Conservation (phyloP, 2,113 vertebrate genomes). For the Notarius quadriscutis region DNA sequence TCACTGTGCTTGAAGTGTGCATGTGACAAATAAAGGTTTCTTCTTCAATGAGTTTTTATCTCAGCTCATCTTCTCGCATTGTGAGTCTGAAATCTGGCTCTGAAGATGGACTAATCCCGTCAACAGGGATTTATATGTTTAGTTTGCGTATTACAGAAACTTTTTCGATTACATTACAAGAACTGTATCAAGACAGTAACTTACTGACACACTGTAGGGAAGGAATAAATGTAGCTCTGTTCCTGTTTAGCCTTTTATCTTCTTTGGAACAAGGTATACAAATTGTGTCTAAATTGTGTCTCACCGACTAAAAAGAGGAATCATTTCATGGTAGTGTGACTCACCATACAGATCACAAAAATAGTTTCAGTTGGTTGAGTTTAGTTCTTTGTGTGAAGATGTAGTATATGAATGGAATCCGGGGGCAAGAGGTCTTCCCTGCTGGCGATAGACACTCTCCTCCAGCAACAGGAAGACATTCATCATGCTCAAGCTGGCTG, state of each 20-base stretch:
- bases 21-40: no score
- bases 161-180: neutral
- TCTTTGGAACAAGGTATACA: neutral
- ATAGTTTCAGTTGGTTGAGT: neutral
- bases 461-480: constrained; percentile 39
- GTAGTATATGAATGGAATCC: neutral
- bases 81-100: neutral
- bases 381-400: neutral
- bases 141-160: neutral
- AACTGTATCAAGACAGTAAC: neutral
- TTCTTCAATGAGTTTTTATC: neutral
- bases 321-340: neutral
- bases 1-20: no score
- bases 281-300: neutral
- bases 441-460: constrained; percentile 35
- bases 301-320: neutral
- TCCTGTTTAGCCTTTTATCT: neutral
- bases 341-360: neutral
- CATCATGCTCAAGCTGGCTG: constrained; percentile 40
- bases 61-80: neutral
- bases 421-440: constrained; percentile 13
- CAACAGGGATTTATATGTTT: no score
- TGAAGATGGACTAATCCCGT: neutral
- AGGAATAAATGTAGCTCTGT: neutral
- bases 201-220: neutral